Evolutionary conservation across 2,113 vertebrate genomes (phyloP), one percentile per base, ranked within the genome.

Genomic region (Tragelaphus strepsiceros): DNA sequence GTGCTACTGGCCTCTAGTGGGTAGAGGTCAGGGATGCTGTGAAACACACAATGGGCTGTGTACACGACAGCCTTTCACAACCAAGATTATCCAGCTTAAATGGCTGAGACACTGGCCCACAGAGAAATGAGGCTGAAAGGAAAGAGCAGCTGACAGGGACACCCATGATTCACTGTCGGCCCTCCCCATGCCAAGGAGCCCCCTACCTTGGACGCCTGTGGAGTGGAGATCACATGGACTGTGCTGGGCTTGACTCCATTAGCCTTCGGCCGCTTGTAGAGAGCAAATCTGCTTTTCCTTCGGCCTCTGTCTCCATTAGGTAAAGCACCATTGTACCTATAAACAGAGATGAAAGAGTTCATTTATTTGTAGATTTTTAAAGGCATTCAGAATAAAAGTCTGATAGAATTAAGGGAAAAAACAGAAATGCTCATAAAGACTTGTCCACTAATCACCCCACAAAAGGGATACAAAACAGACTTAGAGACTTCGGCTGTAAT

Each of bases 251-350:
- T 99, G 97, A 99, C 99, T 32, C 99, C 99, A 0, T 99, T 99
- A 49, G 99, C 99, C 98, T 99, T 99, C 13, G 99, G 98, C 98
- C 99, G 98, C 95, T 99, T 99, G 91, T 99, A 99, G 58, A 99
- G 99, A 74, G 99, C 99, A 98, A 99, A 99, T 98, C 99, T 99
- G 99, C 99, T 99, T 99, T 99, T 99, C 98, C 99, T 99, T 97
- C 99, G 99, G 32, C 99, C 99, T 95, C 99, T 98, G 98, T 99
- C 99, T 97, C 99, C 99, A 15, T 99, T 99, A 85, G 99, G 99
- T 96, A 99, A 99, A 88, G 99, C 99, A 98, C 99, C 99, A 99
- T 99, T 99, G 98, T 99, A 99, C 98, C 99, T 99, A 98, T 2
- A 98, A 97, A 96, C 0, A 54, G 77, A 96, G 26, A 81, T 54